Percentiles rank a stretch among this genome's conserved stretches.
Evolutionary conservation across 1,140 invertebrate genomes (phyloP).

Genomic region (Rhyzopertha dominica): DNA sequence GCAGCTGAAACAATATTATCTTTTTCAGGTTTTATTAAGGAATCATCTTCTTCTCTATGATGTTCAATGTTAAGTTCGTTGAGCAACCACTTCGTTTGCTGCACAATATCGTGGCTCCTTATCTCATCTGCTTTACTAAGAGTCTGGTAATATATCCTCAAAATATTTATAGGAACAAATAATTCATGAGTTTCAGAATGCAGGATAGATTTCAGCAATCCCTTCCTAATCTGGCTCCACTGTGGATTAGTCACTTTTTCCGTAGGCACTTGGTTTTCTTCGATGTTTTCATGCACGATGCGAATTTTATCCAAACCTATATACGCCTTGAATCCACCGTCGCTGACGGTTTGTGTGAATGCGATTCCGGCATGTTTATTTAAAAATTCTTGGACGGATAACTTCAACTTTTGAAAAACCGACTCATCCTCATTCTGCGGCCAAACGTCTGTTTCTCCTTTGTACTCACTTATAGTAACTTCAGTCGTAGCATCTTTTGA

Average conservation of each 20-base stretch:
- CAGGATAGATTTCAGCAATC: slow-evolving; percentile 35
- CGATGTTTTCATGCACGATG: slow-evolving; percentile 23
- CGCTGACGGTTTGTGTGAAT: slow-evolving; percentile 32
- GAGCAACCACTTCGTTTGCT: slow-evolving; percentile 39
- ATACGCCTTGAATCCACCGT: slow-evolving; percentile 34
- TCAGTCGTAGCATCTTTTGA: slow-evolving; percentile 47
- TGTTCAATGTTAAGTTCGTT: slow-evolving; percentile 36
- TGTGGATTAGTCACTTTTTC: slow-evolving; percentile 23
- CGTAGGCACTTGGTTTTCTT: slow-evolving; percentile 5
- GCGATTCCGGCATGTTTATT: slow-evolving; percentile 43
- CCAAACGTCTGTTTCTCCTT: slow-evolving; percentile 29
- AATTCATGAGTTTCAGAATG: slow-evolving; percentile 34
- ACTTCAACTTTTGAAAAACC: slow-evolving; percentile 43
- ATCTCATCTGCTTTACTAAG: slow-evolving; percentile 29
- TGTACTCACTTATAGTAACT: slow-evolving; percentile 51
- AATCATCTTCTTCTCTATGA: slow-evolving; percentile 29
- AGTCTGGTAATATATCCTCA: slow-evolving; percentile 40
- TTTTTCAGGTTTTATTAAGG: slow-evolving; percentile 20
- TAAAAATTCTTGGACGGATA: slow-evolving; percentile 44
- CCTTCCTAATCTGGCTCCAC: slow-evolving; percentile 37
- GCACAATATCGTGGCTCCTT: slow-evolving; percentile 24
- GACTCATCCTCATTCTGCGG: slow-evolving; percentile 39
- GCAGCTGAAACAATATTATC: slow-evolving; percentile 12
- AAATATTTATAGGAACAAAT: slow-evolving; percentile 34
- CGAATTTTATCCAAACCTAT: slow-evolving; percentile 37